Evolutionary conservation across 2,888 invertebrate genomes (phyloP), one percentile per base, ranked within the genome.

Genomic region (Octonoba sinensis): DNA sequence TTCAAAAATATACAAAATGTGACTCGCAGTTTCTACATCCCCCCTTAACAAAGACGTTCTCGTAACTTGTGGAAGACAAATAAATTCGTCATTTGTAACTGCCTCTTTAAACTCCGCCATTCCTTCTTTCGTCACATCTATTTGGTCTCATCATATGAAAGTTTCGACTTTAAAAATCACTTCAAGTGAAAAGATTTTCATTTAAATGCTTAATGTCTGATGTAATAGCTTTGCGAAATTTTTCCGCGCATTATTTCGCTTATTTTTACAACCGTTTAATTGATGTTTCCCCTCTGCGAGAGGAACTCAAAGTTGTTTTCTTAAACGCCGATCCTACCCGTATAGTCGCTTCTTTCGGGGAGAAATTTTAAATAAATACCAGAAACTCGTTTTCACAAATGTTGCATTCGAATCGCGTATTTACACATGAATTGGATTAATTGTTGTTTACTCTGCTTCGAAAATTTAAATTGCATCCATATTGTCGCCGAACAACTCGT

Each of bases 221-320:
- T 81, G 79, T 81, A 81, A 81, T 81, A 81, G 79, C 79, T 81
- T 79, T 79, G 67, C 27, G 36, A n/a, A 54, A 72, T 72, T 79
- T 79, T 79, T 79, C 49, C 36, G 36, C 36, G 73, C 62, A 73
- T 81, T 79, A 79, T 79, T 81, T 73, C n/a, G 65, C 47, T 6
- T 36, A 36, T 36, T 36, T 36, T 36, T 36, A 59, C 44, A 57
- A 36, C 44, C 62, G 57, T 57, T 81, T 73, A 81, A 81, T 81
- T 81, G 73, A 73, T 81, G 73, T 81, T 73, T 73, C n/a, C 69
- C 62, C 69, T 44, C 62, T 36, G 51, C 67, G 36, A 73, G 64
- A 69, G 73, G 57, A 74, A 73, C 69, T 51, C 54, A 20, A 47
- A 57, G 57, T 44, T 46, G 47, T 44, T 47, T 71, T 75, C 66